phyloP scores from a whole-genome alignment of 37 sponge, comb jelly and placozoan genomes.

The Diacarnus erythraeanus region DNA sequence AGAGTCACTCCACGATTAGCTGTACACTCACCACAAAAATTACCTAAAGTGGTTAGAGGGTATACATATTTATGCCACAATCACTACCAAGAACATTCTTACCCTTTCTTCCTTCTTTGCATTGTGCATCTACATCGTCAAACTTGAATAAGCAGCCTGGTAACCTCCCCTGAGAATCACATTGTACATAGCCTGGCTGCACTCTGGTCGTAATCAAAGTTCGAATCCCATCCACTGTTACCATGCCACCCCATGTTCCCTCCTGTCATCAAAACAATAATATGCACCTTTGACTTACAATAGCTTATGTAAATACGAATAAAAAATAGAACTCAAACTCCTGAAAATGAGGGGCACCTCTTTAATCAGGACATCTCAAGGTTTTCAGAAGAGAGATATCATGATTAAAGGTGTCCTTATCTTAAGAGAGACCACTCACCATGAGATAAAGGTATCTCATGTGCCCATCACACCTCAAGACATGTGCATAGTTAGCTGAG shows the following conservation, averaged over 20 bases:
- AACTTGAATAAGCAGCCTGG: conserved; percentile 72
- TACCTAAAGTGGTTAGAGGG: conserved; percentile 22
- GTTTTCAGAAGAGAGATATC: too few species aligned
- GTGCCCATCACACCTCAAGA: conserved; percentile 54
- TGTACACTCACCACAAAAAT: conserved; percentile 53
- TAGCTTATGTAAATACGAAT: too few species aligned
- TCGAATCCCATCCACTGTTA: conserved; percentile 8
- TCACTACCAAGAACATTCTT: neutral
- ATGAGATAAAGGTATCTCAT: conserved; percentile 69
- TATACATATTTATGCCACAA: too few species aligned
- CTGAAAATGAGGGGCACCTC: too few species aligned
- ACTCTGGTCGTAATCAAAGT: conserved; percentile 28
- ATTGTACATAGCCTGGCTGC: conserved; percentile 54
- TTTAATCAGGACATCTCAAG: neutral
- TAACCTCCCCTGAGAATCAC: conserved; percentile 49
- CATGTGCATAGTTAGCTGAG: conserved; percentile 28
- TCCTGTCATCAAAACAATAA: too few species aligned
- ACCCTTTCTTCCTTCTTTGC: conserved; percentile 62
- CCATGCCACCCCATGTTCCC: conserved; percentile 47
- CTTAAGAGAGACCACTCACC: conserved; percentile 51
- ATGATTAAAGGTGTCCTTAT: neutral
- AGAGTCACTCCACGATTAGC: conserved; percentile 38
- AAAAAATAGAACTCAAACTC: too few species aligned
- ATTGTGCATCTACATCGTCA: conserved; percentile 52
- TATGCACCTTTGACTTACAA: too few species aligned